Evolutionary conservation across 1,140 invertebrate species (phyloP), one percentile per base, ranked within the genome.

Genomic region (Augochlora pura): DNA sequence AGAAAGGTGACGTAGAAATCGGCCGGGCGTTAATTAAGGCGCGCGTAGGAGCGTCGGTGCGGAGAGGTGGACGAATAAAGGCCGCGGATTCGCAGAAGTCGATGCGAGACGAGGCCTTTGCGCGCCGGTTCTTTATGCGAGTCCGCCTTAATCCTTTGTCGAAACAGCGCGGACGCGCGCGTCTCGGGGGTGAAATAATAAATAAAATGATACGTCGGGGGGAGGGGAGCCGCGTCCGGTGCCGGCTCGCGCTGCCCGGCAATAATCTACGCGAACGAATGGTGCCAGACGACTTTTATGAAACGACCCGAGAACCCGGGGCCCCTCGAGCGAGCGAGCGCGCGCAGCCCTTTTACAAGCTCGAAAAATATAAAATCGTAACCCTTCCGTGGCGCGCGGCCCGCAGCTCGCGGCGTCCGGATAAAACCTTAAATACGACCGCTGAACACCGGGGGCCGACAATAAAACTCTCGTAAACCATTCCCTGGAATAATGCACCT

Each of bases 341-440:
- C 52, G 18, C 8, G 54, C 21, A 59, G 64, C 72, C 64, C 83
- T 77, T 85, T 77, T 85, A 85, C 80, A 74, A 62, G 63, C 54
- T 64, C 60, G 74, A 78, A 75, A 65, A 86, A 86, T 86, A 86
- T 86, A 86, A 86, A 86, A 86, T 86, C 70, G 42, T 81, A 86
- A 86, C 84, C 84, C 85, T 84, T 86, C 70, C 72, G 18, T 52
- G 54, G 32, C 46, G 59, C 46, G 25, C 27, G 52, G 9, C 21
- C 18, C 32, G 46, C 42, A 21, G 16, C 38, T 38, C 18, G 52
- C 75, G 27, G 52, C 49, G 12, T 57, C 21, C 54, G 90, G 89
- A 92, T 91, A 90, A 90, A 92, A 92, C 83, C 88, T 91, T 92
- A 90, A 91, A 93, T 91, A 88, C 88, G 76, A 83, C 84, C 86